These are phyloP conservation scores for Busseola fusca DNA, from an alignment of 2,888 invertebrate genomes.

Conservation along the genomic window DNA sequence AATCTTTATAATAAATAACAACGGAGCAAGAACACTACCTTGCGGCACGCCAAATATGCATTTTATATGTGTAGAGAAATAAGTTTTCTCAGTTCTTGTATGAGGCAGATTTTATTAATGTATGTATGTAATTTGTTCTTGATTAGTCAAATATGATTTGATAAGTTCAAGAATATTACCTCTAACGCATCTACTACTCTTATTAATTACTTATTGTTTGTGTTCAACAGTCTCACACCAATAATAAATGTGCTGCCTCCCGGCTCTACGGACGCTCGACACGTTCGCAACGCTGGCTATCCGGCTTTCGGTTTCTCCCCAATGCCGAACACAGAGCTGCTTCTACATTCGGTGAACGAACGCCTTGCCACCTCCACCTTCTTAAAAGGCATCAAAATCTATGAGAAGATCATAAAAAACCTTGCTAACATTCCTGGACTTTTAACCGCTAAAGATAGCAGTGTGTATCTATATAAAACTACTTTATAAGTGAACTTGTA, in stretches of 20 bases:
- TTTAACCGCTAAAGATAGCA: slow-evolving; percentile 10
- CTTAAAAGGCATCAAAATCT: slow-evolving; percentile 92
- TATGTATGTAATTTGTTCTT: no score
- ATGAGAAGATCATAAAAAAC: slow-evolving; percentile 85
- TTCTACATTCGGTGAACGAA: slow-evolving; percentile 95
- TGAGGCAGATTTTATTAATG: no score
- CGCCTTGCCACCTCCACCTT: slow-evolving; percentile 92
- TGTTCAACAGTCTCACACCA: slow-evolving; percentile 86
- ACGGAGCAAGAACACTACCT: no score
- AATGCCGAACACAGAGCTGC: slow-evolving; percentile 93
- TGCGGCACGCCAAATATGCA: no score
- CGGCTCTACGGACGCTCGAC: slow-evolving; percentile 94
- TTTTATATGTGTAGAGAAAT: no score
- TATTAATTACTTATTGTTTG: background rate
- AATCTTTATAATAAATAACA: no score
- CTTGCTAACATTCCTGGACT: slow-evolving; percentile 38
- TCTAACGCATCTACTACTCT: no score
- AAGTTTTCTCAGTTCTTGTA: no score
- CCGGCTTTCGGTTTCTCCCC: slow-evolving; percentile 96
- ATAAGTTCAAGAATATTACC: no score
- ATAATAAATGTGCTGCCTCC: slow-evolving; percentile 92
- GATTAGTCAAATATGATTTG: no score
- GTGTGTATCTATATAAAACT: slow-evolving; percentile 39
- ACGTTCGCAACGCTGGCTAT: slow-evolving; percentile 91
- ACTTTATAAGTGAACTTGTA: slow-evolving; percentile 10